Evolutionary conservation across 2,113 vertebrate genomes (phyloP), one percentile per base, ranked within the genome.

Genomic region (Bambusicola thoracicus): DNA sequence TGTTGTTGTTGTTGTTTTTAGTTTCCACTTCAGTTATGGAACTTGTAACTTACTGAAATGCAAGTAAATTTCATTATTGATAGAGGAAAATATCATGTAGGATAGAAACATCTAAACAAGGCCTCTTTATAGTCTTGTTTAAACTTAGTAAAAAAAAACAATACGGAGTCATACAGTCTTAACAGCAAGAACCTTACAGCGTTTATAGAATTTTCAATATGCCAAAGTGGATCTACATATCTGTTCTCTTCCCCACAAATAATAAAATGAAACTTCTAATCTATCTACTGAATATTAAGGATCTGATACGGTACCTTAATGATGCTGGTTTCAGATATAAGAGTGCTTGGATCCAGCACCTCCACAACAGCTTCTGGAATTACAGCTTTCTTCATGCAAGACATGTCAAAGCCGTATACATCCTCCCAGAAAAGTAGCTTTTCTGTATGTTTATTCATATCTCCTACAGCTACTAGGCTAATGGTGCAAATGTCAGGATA

Each of bases 361-460:
- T 99, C 98, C 76, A 99, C 99, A 63, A 98, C 73, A 17, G 98
- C 98, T 94, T 99, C 99, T 10, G 98, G 98, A 84, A 99, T 93
- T 85, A 99, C 99, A 7, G 97, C 98, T 73, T 98, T 98, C 98
- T 99, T 99, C 99, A 99, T 99, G 91, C 99, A 99, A 13, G 98
- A 97, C 99, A 99, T 99, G 91, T 98, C 98, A 95, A 99, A 99
- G 77, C 98, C 99, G 25, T 99, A 99, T 0, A 99, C 99, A 12
- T 99, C 95, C 11, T 99, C 99, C 99, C 99, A 99, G 97, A 99
- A 99, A 53, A 97, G 98, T 38, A 99, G 97, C 78, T 97, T 98
- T 25, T 98, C 98, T 2, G 22, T 38, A 38, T 99, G 98, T 73
- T 97, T 99, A 67, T 95, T 96, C 27, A 82, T n/a, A 66, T 99